A percentile compares a stretch with the other conserved stretches of the same genome.
Conservation (phyloP, 2,797 vertebrate genomes). For the Antennarius maculatus region DNA sequence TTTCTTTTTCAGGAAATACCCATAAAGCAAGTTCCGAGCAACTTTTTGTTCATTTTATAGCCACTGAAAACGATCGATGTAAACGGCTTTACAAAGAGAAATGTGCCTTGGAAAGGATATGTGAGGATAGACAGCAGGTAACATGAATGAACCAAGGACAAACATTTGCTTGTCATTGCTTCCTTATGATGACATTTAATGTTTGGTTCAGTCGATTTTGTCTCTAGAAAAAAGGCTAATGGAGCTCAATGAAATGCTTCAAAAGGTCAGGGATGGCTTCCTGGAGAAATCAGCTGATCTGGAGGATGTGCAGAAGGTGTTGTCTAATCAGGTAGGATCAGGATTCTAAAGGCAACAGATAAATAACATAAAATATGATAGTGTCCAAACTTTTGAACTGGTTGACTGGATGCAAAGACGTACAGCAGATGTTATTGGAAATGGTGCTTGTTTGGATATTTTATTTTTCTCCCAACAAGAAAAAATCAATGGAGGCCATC, state of each 20-base stretch:
- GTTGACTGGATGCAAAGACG: too few species aligned
- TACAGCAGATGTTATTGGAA: neutral
- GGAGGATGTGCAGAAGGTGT: slow-evolving; percentile 65
- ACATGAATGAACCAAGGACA: accelerated
- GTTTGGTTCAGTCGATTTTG: slow-evolving; percentile 70
- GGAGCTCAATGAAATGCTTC: slow-evolving; percentile 68
- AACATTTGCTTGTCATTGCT: neutral
- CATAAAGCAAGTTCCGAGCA: neutral
- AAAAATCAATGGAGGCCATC: slow-evolving; percentile 72
- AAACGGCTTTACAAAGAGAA: slow-evolving; percentile 74
- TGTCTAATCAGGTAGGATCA: slow-evolving; percentile 60
- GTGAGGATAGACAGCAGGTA: slow-evolving; percentile 82
- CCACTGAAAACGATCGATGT: slow-evolving; percentile 50
- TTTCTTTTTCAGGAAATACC: neutral
- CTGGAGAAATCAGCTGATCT: slow-evolving; percentile 71
- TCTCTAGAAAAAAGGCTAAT: slow-evolving; percentile 74
- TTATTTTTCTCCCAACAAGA: slow-evolving; percentile 58
- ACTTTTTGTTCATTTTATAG: neutral
- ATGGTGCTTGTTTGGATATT: neutral
- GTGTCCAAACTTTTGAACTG: too few species aligned
- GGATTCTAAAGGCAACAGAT: neutral
- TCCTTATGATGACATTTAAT: neutral
- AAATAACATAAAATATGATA: neutral
- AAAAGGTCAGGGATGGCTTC: slow-evolving; percentile 69
- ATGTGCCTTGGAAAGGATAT: slow-evolving; percentile 74